These are phyloP conservation scores for Macrobrachium nipponense DNA, from an alignment of 1,140 invertebrate species.

Conservation along the genomic window DNA sequence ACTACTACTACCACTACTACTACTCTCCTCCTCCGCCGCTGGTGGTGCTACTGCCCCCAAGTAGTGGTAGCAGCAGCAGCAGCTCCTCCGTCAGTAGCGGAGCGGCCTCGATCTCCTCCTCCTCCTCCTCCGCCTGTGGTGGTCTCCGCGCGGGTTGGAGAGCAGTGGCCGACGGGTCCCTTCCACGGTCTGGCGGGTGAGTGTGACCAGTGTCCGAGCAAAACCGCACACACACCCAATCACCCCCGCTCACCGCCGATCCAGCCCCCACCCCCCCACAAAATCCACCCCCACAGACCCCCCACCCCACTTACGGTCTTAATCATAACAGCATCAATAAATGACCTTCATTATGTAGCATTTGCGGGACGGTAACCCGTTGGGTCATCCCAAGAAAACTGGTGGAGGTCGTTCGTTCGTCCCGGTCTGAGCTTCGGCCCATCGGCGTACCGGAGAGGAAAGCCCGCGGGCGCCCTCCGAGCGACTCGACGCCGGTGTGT, in stretches of 20 bases:
- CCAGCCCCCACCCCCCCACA: conserved; percentile 4
- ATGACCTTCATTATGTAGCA: too few relatives aligned
- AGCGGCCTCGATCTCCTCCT: neutral
- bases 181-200: conserved; percentile 53
- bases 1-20: conserved; percentile 10
- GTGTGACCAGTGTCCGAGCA: conserved; percentile 6
- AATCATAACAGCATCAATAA: too few relatives aligned
- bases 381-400: too few relatives aligned
- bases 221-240: neutral
- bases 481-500: too few relatives aligned
- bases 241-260: neutral
- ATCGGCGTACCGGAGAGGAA: too few relatives aligned
- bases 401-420: too few relatives aligned
- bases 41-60: conserved; percentile 1
- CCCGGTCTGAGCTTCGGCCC: too few relatives aligned
- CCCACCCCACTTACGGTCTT: neutral
- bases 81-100: conserved; percentile 48
- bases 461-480: too few relatives aligned
- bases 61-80: neutral
- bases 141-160: conserved; percentile 27
- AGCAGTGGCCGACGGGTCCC: conserved; percentile 24
- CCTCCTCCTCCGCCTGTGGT: conserved; percentile 18
- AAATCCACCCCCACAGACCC: neutral
- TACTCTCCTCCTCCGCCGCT: conserved; percentile 28
- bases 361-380: too few relatives aligned